Evolutionary conservation across 2,797 vertebrate species (phyloP).

Genomic region (Ambastaia sidthimunki): DNA sequence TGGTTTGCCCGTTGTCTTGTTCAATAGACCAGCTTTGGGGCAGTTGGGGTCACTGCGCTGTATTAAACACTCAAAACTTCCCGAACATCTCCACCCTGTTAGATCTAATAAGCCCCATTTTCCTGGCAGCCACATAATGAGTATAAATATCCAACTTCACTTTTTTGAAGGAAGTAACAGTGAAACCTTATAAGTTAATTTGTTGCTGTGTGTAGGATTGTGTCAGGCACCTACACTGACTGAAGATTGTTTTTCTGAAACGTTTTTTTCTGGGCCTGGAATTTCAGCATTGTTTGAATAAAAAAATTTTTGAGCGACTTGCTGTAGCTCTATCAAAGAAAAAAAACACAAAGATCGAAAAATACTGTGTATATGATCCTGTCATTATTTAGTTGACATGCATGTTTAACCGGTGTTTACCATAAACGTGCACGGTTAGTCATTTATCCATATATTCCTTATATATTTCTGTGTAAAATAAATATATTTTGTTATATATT

Average conservation of each 20-base stretch:
- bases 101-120: neutral
- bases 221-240: neutral
- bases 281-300: neutral
- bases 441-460: neutral
- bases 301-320: neutral
- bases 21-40: too few relatives aligned
- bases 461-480: neutral
- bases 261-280: neutral
- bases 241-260: too few relatives aligned
- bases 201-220: neutral
- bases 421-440: neutral
- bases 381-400: neutral
- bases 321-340: neutral
- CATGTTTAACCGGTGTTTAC: neutral
- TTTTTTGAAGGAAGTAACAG: slow-evolving; percentile 8
- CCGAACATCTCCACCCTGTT: neutral
- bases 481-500: too few relatives aligned
- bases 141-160: slow-evolving; percentile 4
- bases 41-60: neutral
- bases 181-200: slow-evolving; percentile 11
- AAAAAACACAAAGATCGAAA: neutral
- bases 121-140: neutral
- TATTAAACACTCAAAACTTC: neutral
- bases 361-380: neutral
- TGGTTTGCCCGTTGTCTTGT: too few relatives aligned